phyloP scores from a whole-genome alignment of 2,113 vertebrate species.

The Cathartes aura region DNA sequence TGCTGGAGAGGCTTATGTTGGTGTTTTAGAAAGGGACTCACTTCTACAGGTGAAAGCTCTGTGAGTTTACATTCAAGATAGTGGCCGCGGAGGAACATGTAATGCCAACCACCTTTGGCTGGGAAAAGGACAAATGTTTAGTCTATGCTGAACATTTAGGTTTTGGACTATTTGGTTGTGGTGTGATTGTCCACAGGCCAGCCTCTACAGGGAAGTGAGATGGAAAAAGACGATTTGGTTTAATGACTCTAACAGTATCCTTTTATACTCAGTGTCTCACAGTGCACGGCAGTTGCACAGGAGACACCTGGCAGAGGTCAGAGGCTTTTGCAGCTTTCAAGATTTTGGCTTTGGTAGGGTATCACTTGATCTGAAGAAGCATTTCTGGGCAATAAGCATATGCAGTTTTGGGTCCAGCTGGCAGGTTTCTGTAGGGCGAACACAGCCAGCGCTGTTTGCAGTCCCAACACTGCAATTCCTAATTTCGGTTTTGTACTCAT shows the following conservation, averaged over 20 bases:
- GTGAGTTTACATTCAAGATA: background rate
- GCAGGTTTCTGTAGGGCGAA: background rate
- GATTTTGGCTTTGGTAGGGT: background rate
- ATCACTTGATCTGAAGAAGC: background rate
- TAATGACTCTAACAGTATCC: background rate
- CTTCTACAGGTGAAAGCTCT: background rate
- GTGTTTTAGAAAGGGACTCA: background rate
- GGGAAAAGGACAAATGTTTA: background rate
- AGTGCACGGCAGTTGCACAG: background rate
- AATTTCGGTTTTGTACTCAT: background rate
- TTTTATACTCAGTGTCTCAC: background rate
- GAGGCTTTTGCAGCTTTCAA: background rate
- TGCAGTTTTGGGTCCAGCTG: background rate
- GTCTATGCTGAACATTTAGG: background rate
- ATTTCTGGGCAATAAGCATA: background rate
- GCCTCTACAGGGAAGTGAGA: background rate
- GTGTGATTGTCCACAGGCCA: background rate
- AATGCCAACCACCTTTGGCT: background rate
- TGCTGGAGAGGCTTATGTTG: accelerated
- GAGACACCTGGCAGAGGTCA: background rate
- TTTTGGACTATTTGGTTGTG: background rate
- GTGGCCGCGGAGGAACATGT: background rate
- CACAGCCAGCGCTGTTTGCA: background rate
- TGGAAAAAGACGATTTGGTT: background rate
- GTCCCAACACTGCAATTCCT: background rate